Base-by-base conservation (phyloP, 2,888 invertebrate species). In the Schizotus pectinicornis region DNA sequence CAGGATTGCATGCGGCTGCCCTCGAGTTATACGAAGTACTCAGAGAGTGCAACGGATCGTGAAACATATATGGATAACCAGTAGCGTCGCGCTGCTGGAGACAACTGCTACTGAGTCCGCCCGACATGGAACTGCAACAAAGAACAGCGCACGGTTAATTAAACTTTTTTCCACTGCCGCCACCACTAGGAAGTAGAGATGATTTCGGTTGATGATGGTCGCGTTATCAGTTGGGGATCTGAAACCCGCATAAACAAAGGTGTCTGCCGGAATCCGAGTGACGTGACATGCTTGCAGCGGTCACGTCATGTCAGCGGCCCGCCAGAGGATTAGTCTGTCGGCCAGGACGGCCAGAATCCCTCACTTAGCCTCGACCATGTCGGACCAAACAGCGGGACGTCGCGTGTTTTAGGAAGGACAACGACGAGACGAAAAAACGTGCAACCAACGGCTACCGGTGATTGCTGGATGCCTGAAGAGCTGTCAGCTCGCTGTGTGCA, bases 61-160 rank as follows among this genome's bases (percentile, higher is more conserved):
- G 83, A 81, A 94, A 94, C 90, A 94, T 94, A 83, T 94, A 94
- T 34, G 93, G 93, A 80, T 94, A 94, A 52, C 89, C 90, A 35
- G 77, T 77, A 61, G 72, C 79, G 75, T 91, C 89, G 56, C 92
- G 84, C 80, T 92, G 93, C 79, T 92, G 94, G 70, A 91, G 87
- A 79, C 91, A 94, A 79, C 89, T 93, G 71, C 92, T 92, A 67
- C 89, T 89, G 75, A 90, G 78, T 67, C 88, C 88, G 61, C 88
- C 86, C 52, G 93, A 88, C 93, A 94, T 94, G 61, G 94, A 90
- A 81, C 94, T 94, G 85, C 68, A 81, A 83, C 66, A 69, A 71
- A 72, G 67, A 62, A 56, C 56, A 42, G 13, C 33, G 43, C 9
- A 42, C 22, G 22, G 22, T 22, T 22, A 22, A 22, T 22, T 22